Evolutionary conservation across 2,888 invertebrate species (phyloP), one percentile per base, ranked within the genome.

Genomic region (Cartodere bifasciata): DNA sequence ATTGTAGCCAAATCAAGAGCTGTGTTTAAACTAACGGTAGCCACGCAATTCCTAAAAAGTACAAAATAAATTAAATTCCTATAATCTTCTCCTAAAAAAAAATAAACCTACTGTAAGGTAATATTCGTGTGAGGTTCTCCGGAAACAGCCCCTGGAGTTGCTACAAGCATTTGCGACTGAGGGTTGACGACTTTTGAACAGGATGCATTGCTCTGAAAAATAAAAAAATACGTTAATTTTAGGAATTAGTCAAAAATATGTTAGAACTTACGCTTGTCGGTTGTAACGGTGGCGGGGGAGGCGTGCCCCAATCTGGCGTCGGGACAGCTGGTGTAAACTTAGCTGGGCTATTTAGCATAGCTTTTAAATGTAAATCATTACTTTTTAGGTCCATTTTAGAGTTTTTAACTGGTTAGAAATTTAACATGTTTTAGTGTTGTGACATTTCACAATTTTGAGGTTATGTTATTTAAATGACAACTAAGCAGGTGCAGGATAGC

Each of bases 1-100:
- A 86, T 82, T 35, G 72, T 70, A 46, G 75, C 67, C 17, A 86
- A 60, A 49, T 81, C 72, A 33, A 86, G 57, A 50, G 75, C 72
- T 52, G 79, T 78, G 11, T 73, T 73, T 37, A 86, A 62, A 47
- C 75, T 76, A 0, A 84, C 79, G 4, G 84, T 84, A 13, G 83
- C 76, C 1, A 86, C 84, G 50, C 84, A 82, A 53, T 85, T 86
- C 51, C 83, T 83, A 51, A 26, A 37, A 31, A 26, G 16, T 11
- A 12, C 9, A 27, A 9, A 12, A n/a, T 16, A 6, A 24, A 12
- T 4, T 3, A 24, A 3, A 3, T 4, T 4, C 11, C 3, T 22
- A 5, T 27, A 13, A n/a, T 27, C 4, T 6, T 23, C n/a, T 6
- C n/a, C 21, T 5, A 11, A 14, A 4, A 20, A 13, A 25, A 16